phyloP scores from a whole-genome alignment of 2,888 invertebrate species.

The Chloroclysta siterata region DNA sequence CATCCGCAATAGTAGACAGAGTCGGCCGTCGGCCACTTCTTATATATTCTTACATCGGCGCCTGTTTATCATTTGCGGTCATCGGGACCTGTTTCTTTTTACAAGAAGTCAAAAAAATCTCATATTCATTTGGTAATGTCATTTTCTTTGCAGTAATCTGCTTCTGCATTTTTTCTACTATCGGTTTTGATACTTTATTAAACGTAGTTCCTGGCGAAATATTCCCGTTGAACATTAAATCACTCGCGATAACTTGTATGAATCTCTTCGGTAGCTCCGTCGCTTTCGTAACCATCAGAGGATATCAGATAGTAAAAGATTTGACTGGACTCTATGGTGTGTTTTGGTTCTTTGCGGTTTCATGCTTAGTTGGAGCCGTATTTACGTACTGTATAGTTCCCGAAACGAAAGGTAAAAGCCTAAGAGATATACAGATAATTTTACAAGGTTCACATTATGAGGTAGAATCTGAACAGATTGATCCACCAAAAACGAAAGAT shows the following conservation, averaged over 20 bases:
- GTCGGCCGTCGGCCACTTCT: constrained; percentile 77
- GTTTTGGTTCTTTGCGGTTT: constrained; percentile 74
- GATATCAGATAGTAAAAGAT: constrained; percentile 77
- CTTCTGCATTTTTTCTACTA: constrained; percentile 56
- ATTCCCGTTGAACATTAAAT: constrained; percentile 84
- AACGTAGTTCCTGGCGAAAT: constrained; percentile 82
- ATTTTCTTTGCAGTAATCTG: constrained; percentile 68
- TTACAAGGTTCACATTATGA: constrained; percentile 60
- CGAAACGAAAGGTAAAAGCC: constrained; percentile 84
- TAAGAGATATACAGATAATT: constrained; percentile 81
- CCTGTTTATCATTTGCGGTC: constrained; percentile 49
- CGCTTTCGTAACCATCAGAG: constrained; percentile 75
- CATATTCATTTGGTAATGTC: constrained; percentile 50
- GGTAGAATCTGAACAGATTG: constrained; percentile 15
- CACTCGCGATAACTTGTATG: constrained; percentile 76
- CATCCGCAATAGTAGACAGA: constrained; percentile 61
- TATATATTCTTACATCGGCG: constrained; percentile 65
- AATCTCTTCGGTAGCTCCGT: constrained; percentile 70
- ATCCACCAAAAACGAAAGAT: constrained; percentile 2
- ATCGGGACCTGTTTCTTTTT: constrained; percentile 68
- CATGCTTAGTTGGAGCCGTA: constrained; percentile 69
- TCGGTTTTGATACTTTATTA: constrained; percentile 78
- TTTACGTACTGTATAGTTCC: constrained; percentile 76
- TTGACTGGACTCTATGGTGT: constrained; percentile 73
- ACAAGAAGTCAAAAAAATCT: constrained; percentile 47